phyloP scores from a whole-genome alignment of 2,113 vertebrate species.

The Corythornis cristatus region DNA sequence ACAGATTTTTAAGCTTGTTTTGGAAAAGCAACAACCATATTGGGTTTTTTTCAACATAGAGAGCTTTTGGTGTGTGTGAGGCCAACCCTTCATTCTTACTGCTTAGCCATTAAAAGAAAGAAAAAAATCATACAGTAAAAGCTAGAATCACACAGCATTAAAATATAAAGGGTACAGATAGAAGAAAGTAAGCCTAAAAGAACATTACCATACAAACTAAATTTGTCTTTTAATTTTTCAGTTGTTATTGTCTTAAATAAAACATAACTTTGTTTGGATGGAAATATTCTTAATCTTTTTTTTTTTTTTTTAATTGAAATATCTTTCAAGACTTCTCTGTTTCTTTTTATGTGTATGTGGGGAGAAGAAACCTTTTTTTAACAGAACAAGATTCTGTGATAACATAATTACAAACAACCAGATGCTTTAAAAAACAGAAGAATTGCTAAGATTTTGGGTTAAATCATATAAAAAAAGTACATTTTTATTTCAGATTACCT shows the following conservation, averaged over 20 bases:
- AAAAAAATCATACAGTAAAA: neutral
- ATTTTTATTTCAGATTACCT: neutral
- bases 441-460: neutral
- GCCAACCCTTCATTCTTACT: neutral
- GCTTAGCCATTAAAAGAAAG: neutral
- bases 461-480: neutral
- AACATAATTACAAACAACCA: neutral
- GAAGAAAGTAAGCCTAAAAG: slow-evolving; percentile 42
- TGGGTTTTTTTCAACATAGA: neutral
- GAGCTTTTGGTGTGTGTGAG: neutral
- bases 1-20: neutral
- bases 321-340: neutral
- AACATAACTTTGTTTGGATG: neutral
- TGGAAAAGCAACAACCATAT: neutral
- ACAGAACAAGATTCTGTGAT: neutral
- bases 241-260: slow-evolving; percentile 25
- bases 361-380: neutral
- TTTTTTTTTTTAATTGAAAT: neutral
- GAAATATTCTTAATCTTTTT: neutral
- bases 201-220: slow-evolving; percentile 32
- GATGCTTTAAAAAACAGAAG: neutral
- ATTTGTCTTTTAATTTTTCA: slow-evolving; percentile 40
- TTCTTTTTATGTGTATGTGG: too few relatives aligned
- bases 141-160: neutral
- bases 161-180: neutral